Evolutionary conservation across 1,140 invertebrate species (phyloP).

Genomic region (Solenopsis invicta): DNA sequence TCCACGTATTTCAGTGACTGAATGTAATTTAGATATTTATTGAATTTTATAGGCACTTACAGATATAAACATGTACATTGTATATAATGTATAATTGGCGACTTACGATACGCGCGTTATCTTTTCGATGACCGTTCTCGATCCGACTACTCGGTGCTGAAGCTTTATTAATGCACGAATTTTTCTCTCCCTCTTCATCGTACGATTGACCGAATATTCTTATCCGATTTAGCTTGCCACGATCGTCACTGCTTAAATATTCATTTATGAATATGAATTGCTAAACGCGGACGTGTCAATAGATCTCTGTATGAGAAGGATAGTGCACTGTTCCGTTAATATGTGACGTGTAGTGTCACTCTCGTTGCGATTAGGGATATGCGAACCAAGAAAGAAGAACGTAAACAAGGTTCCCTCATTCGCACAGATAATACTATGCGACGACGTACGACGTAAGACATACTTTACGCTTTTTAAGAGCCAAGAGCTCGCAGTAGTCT

Average conservation of each 20-base stretch:
- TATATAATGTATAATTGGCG: not conserved
- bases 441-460: too few species aligned
- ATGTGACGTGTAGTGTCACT: not conserved
- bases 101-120: slow-evolving; percentile 20
- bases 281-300: not conserved
- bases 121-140: not conserved
- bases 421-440: slow-evolving; percentile 50
- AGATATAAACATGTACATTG: not conserved
- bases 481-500: not conserved
- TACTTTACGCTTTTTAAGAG: not conserved
- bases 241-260: not conserved
- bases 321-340: not conserved
- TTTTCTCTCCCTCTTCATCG: too few species aligned
- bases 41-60: not conserved
- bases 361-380: slow-evolving; percentile 55
- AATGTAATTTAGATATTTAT: slow-evolving; percentile 9
- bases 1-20: not conserved
- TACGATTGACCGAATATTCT: not conserved
- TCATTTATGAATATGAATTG: slow-evolving; percentile 14
- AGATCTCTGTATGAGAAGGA: not conserved
- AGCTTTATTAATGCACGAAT: not conserved
- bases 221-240: slow-evolving; percentile 21
- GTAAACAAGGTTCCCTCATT: slow-evolving; percentile 67
- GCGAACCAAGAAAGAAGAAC: slow-evolving; percentile 1
- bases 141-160: too few species aligned